A percentile compares a stretch with the other conserved stretches of the same genome.
Evolutionary conservation across 2,113 vertebrate genomes (phyloP).

Genomic region (Cnemophilus loriae): DNA sequence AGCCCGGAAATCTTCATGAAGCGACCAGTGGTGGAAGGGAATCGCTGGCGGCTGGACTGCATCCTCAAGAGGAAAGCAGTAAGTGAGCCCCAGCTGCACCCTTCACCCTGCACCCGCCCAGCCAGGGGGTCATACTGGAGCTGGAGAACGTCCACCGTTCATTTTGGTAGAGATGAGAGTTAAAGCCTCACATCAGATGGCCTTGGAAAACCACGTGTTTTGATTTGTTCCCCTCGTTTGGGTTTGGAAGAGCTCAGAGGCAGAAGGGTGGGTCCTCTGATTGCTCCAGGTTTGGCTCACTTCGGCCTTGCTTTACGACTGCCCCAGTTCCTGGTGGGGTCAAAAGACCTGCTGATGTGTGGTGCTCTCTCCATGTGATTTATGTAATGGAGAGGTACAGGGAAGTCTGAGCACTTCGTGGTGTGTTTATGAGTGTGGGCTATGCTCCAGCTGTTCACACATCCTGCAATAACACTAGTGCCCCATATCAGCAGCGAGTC

Average conservation of each 20-base stretch:
- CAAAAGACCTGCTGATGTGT: background rate
- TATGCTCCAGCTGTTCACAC: background rate
- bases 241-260: background rate
- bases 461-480: fast-evolving
- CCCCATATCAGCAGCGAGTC: background rate
- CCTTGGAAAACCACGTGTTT: fast-evolving
- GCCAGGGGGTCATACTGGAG: background rate
- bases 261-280: background rate
- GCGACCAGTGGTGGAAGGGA: constrained; percentile 93
- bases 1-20: constrained; percentile 98
- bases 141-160: background rate
- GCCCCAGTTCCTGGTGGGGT: background rate
- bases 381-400: background rate
- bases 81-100: constrained; percentile 55
- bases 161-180: background rate
- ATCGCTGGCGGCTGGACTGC: constrained; percentile 92
- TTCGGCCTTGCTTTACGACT: background rate
- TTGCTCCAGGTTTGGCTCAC: background rate
- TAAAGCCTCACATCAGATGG: background rate
- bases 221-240: background rate
- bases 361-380: background rate
- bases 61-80: constrained; percentile 92
- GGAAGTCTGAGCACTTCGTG: background rate
- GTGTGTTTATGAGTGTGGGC: background rate
- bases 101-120: background rate